Percentiles rank a stretch among this genome's conserved stretches.
phyloP scores from a whole-genome alignment of 2,797 vertebrate genomes.

The Kryptolebias ocellatus region DNA sequence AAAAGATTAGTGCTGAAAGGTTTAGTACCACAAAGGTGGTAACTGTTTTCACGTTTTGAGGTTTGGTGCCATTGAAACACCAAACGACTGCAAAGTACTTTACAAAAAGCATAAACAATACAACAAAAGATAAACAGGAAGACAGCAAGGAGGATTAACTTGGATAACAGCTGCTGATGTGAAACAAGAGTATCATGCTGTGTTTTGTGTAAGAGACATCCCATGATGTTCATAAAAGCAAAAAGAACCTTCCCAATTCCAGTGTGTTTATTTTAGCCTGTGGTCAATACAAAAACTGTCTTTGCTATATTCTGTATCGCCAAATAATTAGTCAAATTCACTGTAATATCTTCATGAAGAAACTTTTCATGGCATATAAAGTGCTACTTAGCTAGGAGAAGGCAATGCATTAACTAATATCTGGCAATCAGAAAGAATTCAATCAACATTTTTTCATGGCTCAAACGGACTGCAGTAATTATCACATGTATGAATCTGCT shows the following conservation, averaged over 20 bases:
- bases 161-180: slow-evolving; percentile 4
- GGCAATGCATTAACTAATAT: too few species aligned
- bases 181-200: slow-evolving; percentile 1
- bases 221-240: background rate
- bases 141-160: slow-evolving; percentile 2
- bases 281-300: background rate
- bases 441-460: too few species aligned
- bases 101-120: slow-evolving; percentile 7
- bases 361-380: too few species aligned
- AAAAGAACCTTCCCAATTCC: background rate
- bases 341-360: background rate
- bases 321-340: background rate
- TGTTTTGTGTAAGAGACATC: slow-evolving; percentile 3
- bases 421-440: too few species aligned
- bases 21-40: slow-evolving; percentile 1
- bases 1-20: background rate
- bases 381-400: too few species aligned
- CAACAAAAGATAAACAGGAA: slow-evolving; percentile 1
- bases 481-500: too few species aligned
- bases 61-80: slow-evolving; percentile 6
- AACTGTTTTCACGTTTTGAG: slow-evolving; percentile 7
- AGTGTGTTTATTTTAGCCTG: background rate
- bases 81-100: background rate
- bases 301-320: background rate
- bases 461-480: too few species aligned